Conservation (phyloP, 2,113 vertebrate species). For the Lepus americanus region DNA sequence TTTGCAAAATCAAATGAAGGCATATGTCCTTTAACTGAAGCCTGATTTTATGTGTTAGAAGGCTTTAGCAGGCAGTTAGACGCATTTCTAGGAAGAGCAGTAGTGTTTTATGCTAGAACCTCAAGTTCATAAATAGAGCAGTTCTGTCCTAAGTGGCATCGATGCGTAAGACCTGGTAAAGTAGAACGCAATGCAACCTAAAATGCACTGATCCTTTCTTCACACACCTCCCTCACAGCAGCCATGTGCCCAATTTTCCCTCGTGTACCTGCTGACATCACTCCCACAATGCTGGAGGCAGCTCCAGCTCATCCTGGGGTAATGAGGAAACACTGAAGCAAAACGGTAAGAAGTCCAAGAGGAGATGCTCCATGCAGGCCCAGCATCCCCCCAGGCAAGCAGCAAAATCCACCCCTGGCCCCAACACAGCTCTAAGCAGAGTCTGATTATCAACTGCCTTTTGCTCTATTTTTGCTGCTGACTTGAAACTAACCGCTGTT, state of each 20-base stretch:
- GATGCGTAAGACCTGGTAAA: neutral
- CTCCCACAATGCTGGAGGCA: neutral
- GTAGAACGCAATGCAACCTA: neutral
- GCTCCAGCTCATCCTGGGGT: neutral
- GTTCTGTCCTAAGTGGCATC: neutral
- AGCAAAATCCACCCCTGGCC: neutral
- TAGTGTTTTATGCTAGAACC: neutral
- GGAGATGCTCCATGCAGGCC: neutral
- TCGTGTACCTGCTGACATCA: neutral
- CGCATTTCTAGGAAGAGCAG: neutral
- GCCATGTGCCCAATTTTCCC: neutral
- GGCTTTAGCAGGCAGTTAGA: neutral
- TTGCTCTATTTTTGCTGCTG: neutral
- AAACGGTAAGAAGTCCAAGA: neutral
- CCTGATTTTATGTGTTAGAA: neutral
- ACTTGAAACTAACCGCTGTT: neutral
- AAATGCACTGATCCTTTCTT: neutral
- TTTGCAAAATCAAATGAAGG: neutral
- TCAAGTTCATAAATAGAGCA: neutral
- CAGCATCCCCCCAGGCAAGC: too few relatives aligned
- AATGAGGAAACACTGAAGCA: neutral
- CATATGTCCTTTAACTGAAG: neutral
- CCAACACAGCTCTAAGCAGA: neutral
- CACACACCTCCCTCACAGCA: neutral
- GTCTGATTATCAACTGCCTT: neutral